Evolutionary conservation across 2,113 vertebrate genomes (phyloP), one percentile per base, ranked within the genome.

Genomic region (Rostratula benghalensis): DNA sequence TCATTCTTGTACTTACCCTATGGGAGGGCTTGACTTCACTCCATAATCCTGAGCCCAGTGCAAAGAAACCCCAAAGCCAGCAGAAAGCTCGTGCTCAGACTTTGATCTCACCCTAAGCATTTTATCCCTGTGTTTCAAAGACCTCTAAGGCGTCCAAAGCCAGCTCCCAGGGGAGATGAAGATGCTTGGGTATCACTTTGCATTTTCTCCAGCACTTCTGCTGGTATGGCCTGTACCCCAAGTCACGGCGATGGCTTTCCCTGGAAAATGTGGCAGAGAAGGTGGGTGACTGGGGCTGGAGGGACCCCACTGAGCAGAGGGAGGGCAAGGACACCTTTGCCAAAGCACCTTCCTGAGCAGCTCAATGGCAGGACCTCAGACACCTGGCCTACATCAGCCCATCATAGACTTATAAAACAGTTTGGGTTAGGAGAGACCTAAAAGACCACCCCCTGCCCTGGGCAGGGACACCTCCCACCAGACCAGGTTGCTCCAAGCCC

Each of bases 231-330:
- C 69, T 13, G 27, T 4, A 59, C 8, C 8, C 1, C 1, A 6
- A 25, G 13, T 3, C n/a, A 14, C 13, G 48, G 60, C 25, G 17
- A 24, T 0, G 22, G 39, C 30, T 22, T 7, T 15, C 30, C 54
- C 60, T 0, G 23, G 65, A 45, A 63, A 37, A 45, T 9, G 3
- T 2, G 5, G 53, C 33, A 28, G 45, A 0, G 4, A 17, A 51
- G 31, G 33, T 22, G 61, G 18, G 6, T 1, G 6, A 21, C 12
- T 4, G 23, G 77, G 50, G 63, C 31, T 70, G 45, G 43, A 70
- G 18, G 14, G 53, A 73, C 16, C 20, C 13, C 1, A 1, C 9
- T 1, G 1, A 10, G 65, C 30, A 70, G 17, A 0, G 1, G 60
- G 28, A 28, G 14, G 17, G 10, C 30, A 41, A 57, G 30, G 14